Evolutionary conservation across 2,113 vertebrate species (phyloP).

Genomic region (Apaloderma vittatum): DNA sequence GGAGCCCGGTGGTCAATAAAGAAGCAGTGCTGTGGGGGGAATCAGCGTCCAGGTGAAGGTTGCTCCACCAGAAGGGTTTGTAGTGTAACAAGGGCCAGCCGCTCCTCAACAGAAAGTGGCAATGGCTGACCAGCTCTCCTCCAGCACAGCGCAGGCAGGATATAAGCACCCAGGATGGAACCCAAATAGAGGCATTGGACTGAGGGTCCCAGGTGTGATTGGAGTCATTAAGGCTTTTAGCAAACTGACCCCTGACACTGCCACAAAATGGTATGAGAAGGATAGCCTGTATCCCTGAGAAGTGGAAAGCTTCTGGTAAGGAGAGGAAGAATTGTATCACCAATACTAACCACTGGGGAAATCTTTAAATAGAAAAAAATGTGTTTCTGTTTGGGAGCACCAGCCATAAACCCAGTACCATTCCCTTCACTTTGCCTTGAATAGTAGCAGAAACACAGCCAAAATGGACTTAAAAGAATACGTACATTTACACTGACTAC

Average conservation of each 20-base stretch:
- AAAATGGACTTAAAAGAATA: constrained; percentile 1
- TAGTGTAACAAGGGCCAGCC: background rate
- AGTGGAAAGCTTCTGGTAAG: background rate
- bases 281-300: background rate
- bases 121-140: background rate
- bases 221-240: background rate
- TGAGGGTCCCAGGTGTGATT: background rate
- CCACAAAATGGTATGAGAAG: background rate
- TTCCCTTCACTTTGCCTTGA: background rate
- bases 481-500: background rate
- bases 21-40: background rate
- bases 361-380: background rate
- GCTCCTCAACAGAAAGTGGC: background rate
- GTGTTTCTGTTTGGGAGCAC: background rate
- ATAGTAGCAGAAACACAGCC: background rate
- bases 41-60: background rate
- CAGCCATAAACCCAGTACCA: background rate
- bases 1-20: background rate
- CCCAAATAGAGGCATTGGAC: background rate
- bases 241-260: background rate
- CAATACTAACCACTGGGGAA: background rate
- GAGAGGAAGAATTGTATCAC: background rate
- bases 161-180: background rate
- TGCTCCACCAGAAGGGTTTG: background rate
- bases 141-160: background rate